Evolutionary conservation across 1,140 invertebrate genomes (phyloP).

Genomic region (Holotrichia oblita): DNA sequence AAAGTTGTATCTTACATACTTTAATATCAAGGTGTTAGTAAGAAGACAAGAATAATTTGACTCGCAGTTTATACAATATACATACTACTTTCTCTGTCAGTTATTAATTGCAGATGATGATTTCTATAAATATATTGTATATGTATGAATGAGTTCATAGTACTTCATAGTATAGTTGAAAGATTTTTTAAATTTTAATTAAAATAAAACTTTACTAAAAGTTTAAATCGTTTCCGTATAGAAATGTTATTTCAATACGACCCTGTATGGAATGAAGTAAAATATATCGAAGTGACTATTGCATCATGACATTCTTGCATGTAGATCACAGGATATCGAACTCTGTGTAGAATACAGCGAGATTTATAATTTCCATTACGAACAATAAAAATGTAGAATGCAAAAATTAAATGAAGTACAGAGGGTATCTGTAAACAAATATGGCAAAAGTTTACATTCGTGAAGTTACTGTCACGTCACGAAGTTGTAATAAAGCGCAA

Average conservation of each 20-base stretch:
- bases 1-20: neutral
- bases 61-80: neutral
- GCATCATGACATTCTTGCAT: conserved; percentile 1
- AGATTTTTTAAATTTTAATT: too few relatives aligned
- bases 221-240: neutral
- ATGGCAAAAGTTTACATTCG: neutral
- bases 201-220: too few relatives aligned
- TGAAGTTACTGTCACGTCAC: neutral
- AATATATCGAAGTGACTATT: neutral
- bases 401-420: neutral
- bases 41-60: too few relatives aligned
- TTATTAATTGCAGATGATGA: too few relatives aligned
- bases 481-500: neutral
- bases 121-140: too few relatives aligned
- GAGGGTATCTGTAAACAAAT: neutral
- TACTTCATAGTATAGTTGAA: too few relatives aligned
- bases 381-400: neutral
- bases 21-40: too few relatives aligned
- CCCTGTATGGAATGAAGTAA: neutral
- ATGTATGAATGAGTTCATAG: too few relatives aligned
- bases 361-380: neutral
- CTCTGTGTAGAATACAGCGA: neutral
- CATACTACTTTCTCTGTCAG: neutral
- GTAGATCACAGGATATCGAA: neutral
- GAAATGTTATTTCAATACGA: neutral